These are phyloP conservation scores for Agelas oroides DNA, from an alignment of 37 sponge, comb jelly and placozoan species.

Conservation along the genomic window DNA sequence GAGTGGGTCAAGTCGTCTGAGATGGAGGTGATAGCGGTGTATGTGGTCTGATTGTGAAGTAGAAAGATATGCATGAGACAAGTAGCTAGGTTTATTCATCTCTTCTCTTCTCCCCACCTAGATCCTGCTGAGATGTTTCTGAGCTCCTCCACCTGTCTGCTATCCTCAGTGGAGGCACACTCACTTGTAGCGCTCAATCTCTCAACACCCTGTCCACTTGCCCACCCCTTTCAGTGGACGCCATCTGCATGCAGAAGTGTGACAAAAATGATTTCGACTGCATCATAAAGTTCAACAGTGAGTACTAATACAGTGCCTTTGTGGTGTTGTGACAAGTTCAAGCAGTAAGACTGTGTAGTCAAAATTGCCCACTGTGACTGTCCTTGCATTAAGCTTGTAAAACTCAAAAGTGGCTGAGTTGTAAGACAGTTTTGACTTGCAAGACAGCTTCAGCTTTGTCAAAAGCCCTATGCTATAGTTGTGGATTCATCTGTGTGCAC, in stretches of 20 bases:
- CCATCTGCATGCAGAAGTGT: constrained; percentile 35
- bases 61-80: too few species aligned
- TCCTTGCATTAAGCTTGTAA: too few species aligned
- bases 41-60: too few species aligned
- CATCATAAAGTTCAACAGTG: constrained; percentile 63
- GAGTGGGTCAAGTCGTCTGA: background rate
- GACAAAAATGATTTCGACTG: constrained; percentile 44
- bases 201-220: constrained; percentile 61
- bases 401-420: too few species aligned
- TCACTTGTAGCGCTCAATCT: constrained; percentile 82
- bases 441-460: too few species aligned
- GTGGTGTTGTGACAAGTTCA: too few species aligned
- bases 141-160: constrained; percentile 84
- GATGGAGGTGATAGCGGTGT: background rate
- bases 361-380: too few species aligned
- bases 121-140: constrained; percentile 79
- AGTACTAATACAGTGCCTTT: too few species aligned
- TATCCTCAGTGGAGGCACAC: constrained; percentile 52
- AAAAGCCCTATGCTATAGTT: too few species aligned
- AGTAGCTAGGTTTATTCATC: too few species aligned
- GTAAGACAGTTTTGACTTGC: too few species aligned
- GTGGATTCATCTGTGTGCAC: background rate
- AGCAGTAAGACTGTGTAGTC: too few species aligned
- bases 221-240: constrained; percentile 45
- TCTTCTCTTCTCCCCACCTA: constrained; percentile 23